Conservation (phyloP, 2,888 invertebrate genomes). For the Amblyteles armatorius region DNA sequence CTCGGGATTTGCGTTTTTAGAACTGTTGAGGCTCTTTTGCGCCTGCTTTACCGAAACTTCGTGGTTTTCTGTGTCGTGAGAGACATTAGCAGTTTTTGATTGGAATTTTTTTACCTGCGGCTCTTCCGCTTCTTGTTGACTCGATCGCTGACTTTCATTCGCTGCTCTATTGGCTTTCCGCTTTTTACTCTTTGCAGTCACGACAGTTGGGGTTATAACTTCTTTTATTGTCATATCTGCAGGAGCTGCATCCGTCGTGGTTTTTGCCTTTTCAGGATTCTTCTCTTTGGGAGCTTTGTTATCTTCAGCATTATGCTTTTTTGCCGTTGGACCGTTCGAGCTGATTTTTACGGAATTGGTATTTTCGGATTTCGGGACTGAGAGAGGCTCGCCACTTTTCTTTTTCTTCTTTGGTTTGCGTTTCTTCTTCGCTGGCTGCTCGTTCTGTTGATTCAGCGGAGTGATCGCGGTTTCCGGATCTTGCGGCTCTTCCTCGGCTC, state of each 20-base stretch:
- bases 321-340: neutral
- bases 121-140: constrained; percentile 19
- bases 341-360: neutral
- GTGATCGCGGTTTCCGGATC: constrained; percentile 46
- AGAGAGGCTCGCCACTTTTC: constrained; percentile 72
- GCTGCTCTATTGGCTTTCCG: constrained; percentile 44
- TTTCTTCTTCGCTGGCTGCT: constrained; percentile 81
- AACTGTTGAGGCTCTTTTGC: neutral
- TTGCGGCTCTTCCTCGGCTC: constrained; percentile 77
- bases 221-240: neutral
- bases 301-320: constrained; percentile 38
- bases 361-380: constrained; percentile 59
- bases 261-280: constrained; percentile 43
- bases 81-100: neutral
- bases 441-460: constrained; percentile 28
- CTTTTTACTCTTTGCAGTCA: constrained; percentile 22
- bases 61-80: constrained; percentile 46
- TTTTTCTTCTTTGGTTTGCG: constrained; percentile 81
- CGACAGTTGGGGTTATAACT: neutral
- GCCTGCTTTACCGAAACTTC: constrained; percentile 61
- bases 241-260: neutral
- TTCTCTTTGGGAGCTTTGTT: constrained; percentile 50
- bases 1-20: constrained; percentile 1
- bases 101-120: constrained; percentile 40
- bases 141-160: neutral